A percentile compares a stretch with the other conserved stretches of the same genome.
Evolutionary conservation across 2,888 invertebrate species (phyloP).

Genomic region (Drosophila greeni): DNA sequence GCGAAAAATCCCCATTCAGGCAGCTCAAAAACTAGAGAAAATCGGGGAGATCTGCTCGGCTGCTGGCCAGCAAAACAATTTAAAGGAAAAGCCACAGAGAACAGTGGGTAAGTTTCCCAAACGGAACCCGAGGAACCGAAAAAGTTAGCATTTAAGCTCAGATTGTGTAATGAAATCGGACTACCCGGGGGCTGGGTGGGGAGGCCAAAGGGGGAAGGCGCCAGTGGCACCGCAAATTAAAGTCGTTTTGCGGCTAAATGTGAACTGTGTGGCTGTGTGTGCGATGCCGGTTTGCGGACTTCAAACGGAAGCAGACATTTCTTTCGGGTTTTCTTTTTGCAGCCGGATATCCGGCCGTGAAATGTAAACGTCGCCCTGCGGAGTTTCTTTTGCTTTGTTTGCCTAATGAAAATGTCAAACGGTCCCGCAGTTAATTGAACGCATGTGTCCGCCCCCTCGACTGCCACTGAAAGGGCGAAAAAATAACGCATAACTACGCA

Average conservation of each 20-base stretch:
- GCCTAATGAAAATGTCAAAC: conserved; percentile 55
- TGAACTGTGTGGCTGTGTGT: conserved; percentile 34
- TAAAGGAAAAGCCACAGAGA: conserved; percentile 56
- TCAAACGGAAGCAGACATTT: conserved; percentile 63
- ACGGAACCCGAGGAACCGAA: conserved; percentile 40
- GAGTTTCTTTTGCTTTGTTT: conserved; percentile 33
- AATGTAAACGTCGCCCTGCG: conserved; percentile 61
- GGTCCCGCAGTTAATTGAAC: conserved; percentile 57
- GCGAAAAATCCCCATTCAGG: conserved; percentile 41
- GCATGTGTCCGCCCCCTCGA: conserved; percentile 41
- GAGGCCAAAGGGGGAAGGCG: conserved; percentile 2
- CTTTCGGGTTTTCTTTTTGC: conserved; percentile 53
- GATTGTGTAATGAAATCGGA: conserved; percentile 68
- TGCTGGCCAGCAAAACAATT: conserved; percentile 61
- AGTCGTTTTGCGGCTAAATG: conserved; percentile 65
- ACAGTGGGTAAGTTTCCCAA: conserved; percentile 50
- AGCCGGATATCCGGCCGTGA: conserved; percentile 60
- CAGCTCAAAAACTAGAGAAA: conserved; percentile 20
- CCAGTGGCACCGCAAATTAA: conserved; percentile 66
- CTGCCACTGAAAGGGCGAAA: conserved; percentile 22
- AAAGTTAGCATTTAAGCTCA: conserved; percentile 45
- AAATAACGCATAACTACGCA: conserved; percentile 6
- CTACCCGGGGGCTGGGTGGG: conserved; percentile 32
- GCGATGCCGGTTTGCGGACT: conserved; percentile 38
- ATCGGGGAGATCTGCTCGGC: conserved; percentile 27